A percentile compares a stretch with the other conserved stretches of the same genome.
These are phyloP conservation scores for Harlomillsia oculata DNA, from an alignment of 1,140 invertebrate genomes.

Conservation along the genomic window DNA sequence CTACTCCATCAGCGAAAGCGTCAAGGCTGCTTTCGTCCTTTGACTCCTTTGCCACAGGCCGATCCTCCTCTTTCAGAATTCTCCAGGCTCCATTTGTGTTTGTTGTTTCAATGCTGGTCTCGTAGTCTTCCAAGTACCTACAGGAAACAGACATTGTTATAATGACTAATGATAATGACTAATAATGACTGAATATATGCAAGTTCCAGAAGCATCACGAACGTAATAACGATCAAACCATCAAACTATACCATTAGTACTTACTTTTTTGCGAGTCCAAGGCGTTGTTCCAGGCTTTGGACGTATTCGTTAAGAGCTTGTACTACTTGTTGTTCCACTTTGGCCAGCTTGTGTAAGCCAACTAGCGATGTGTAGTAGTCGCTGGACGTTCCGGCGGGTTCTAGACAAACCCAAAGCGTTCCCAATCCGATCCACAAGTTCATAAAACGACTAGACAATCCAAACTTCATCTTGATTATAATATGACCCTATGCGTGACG, in stretches of 20 bases:
- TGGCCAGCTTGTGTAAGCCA: constrained; percentile 21
- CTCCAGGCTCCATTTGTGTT: background rate
- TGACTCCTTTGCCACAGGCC: background rate
- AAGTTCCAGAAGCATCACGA: no score
- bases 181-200: background rate
- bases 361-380: constrained; percentile 28
- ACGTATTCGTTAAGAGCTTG: constrained; percentile 16
- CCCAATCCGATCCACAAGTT: no score
- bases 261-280: constrained; percentile 30
- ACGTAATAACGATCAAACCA: background rate
- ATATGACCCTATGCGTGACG: no score
- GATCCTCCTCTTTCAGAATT: background rate
- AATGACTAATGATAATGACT: background rate
- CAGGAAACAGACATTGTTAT: background rate
- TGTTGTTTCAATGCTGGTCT: constrained; percentile 1
- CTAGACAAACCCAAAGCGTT: background rate
- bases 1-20: constrained; percentile 22
- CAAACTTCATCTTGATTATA: no score
- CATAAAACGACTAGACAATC: no score
- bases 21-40: background rate
- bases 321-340: constrained; percentile 27
- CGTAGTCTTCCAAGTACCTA: constrained; percentile 19
- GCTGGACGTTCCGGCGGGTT: background rate
- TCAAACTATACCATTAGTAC: background rate
- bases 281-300: constrained; percentile 15